phyloP scores from a whole-genome alignment of 2,888 invertebrate species.

The Tanytarsus gracilentus region DNA sequence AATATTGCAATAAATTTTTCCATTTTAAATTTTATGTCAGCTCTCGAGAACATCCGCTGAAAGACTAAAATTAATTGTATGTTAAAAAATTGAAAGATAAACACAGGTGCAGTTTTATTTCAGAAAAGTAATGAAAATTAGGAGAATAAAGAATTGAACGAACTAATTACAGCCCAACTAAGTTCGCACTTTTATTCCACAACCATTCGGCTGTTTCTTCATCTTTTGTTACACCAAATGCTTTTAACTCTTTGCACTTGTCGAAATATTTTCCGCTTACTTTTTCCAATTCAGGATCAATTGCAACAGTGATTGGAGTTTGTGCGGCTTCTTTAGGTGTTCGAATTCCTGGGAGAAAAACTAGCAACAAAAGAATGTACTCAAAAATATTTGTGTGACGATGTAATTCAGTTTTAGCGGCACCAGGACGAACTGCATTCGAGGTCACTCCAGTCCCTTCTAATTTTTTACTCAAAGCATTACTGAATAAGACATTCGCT shows the following conservation, averaged over 20 bases:
- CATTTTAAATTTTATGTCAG: too few relatives aligned
- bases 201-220: slow-evolving; percentile 31
- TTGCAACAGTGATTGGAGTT: slow-evolving; percentile 31
- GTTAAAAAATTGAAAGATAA: too few relatives aligned
- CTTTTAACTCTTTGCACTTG: slow-evolving; percentile 30
- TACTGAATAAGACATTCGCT: slow-evolving; percentile 66
- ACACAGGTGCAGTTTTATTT: too few relatives aligned
- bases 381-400: too few relatives aligned
- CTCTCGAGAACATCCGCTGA: too few relatives aligned
- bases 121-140: too few relatives aligned
- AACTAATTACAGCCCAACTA: too few relatives aligned
- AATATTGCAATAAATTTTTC: too few relatives aligned
- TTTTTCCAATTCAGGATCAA: slow-evolving; percentile 30
- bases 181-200: slow-evolving; percentile 31
- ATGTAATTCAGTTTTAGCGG: slow-evolving; percentile 41
- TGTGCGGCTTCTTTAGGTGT: slow-evolving; percentile 32
- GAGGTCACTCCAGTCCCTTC: slow-evolving; percentile 64
- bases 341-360: slow-evolving; percentile 22
- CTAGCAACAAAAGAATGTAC: too few relatives aligned
- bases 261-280: slow-evolving; percentile 31
- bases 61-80: too few relatives aligned
- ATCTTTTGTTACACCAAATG: slow-evolving; percentile 30
- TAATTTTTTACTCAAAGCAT: slow-evolving; percentile 55
- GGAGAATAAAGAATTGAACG: too few relatives aligned
- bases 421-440: slow-evolving; percentile 75